phyloP scores from a whole-genome alignment of 2,113 vertebrate genomes.

The Oryzias javanicus region DNA sequence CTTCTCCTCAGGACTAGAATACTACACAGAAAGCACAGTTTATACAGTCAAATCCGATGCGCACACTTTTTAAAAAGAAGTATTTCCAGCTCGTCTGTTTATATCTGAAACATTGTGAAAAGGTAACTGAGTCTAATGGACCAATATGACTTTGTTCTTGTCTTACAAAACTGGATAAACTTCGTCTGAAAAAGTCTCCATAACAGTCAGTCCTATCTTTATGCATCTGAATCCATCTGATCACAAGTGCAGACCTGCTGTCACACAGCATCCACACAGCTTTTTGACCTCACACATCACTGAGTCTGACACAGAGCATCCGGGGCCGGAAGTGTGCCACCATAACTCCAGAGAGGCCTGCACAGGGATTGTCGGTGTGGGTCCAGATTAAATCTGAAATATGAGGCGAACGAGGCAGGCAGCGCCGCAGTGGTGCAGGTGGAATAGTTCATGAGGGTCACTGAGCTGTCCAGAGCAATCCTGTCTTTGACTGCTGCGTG shows the following conservation, averaged over 20 bases:
- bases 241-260: constrained; percentile 20
- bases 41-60: too few relatives aligned
- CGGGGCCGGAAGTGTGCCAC: constrained; percentile 30
- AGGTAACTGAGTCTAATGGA: not conserved
- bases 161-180: constrained; percentile 42
- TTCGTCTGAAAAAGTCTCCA: not conserved
- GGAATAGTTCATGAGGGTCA: constrained; percentile 20
- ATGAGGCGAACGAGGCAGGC: constrained; percentile 41
- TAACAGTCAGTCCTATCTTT: constrained; percentile 1
- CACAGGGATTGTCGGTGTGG: constrained; percentile 25
- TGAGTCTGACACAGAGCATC: not conserved
- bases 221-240: not conserved
- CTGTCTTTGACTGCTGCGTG: not conserved
- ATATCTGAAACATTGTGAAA: constrained; percentile 36
- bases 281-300: not conserved
- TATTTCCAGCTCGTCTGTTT: constrained; percentile 38
- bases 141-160: too few relatives aligned
- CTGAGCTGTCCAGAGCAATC: constrained; percentile 37
- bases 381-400: constrained; percentile 39
- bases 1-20: too few relatives aligned
- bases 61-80: not conserved
- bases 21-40: too few relatives aligned
- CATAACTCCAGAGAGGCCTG: constrained; percentile 28
- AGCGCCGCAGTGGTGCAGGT: constrained; percentile 27
- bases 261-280: constrained; percentile 3